These are phyloP conservation scores for Cybosia mesomella DNA, from an alignment of 2,888 invertebrate species.

Conservation along the genomic window DNA sequence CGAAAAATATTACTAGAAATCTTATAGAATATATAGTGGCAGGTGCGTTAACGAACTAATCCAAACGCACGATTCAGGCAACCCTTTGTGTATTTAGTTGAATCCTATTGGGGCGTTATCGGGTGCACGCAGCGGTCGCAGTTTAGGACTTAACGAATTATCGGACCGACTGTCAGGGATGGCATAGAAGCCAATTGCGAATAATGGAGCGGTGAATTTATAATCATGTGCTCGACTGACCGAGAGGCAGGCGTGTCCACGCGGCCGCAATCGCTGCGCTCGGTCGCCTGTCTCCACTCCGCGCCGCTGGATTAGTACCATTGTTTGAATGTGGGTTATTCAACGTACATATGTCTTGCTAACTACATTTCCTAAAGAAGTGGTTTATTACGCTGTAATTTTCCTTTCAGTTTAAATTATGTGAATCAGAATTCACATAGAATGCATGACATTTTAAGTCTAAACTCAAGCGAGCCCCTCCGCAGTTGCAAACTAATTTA, in stretches of 20 bases:
- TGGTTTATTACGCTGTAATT: slow-evolving; percentile 4
- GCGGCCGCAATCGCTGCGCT: slow-evolving; percentile 40
- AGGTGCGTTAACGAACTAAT: slow-evolving; percentile 11
- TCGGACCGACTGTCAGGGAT: slow-evolving; percentile 74
- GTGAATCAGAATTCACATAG: background rate
- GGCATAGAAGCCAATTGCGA: slow-evolving; percentile 80
- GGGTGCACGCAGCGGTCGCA: slow-evolving; percentile 76
- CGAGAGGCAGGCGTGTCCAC: slow-evolving; percentile 44
- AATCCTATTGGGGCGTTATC: slow-evolving; percentile 78
- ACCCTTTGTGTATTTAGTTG: slow-evolving; percentile 67
- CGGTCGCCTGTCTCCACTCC: slow-evolving; percentile 49
- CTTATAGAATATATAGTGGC: slow-evolving; percentile 21
- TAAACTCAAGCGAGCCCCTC: background rate
- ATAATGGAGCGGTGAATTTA: slow-evolving; percentile 75
- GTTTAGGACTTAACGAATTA: slow-evolving; percentile 83
- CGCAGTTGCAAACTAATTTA: background rate
- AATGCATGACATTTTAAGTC: background rate
- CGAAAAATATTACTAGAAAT: slow-evolving; percentile 25
- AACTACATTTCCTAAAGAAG: slow-evolving; percentile 18
- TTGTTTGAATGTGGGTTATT: slow-evolving; percentile 59
- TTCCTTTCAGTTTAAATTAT: background rate
- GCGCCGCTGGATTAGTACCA: slow-evolving; percentile 55
- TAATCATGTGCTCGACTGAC: slow-evolving; percentile 60
- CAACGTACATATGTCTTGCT: slow-evolving; percentile 19
- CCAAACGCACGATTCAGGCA: slow-evolving; percentile 44